phyloP scores from a whole-genome alignment of 2,113 vertebrate species.

The Suncus etruscus region DNA sequence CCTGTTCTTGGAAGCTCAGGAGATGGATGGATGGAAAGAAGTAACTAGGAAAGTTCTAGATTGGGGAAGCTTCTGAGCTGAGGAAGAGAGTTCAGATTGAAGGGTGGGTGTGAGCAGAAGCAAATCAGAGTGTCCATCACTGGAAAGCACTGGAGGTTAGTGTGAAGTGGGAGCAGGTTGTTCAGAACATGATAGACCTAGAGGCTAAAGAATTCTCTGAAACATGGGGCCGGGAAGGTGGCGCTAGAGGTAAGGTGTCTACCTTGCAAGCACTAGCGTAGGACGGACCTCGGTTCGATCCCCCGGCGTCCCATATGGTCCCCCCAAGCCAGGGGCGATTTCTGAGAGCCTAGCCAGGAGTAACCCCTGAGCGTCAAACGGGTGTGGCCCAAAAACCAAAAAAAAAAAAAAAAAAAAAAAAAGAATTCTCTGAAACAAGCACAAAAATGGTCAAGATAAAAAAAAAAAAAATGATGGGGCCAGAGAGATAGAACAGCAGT shows the following conservation, averaged over 20 bases:
- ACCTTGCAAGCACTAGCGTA: too few species aligned
- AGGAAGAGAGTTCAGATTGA: not conserved
- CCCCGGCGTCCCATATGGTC: too few species aligned
- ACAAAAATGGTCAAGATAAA: not conserved
- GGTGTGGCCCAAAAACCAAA: too few species aligned
- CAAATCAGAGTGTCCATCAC: not conserved
- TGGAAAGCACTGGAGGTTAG: not conserved
- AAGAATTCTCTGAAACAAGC: not conserved
- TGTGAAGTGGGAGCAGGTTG: not conserved
- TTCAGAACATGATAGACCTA: not conserved
- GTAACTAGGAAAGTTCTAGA: not conserved
- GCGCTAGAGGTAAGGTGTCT: too few species aligned
- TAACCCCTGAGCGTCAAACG: too few species aligned
- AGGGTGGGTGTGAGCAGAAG: not conserved
- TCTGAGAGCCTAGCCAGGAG: too few species aligned
- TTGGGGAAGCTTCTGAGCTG: not conserved
- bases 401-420: too few species aligned
- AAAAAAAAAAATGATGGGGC: too few species aligned
- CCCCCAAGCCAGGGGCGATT: too few species aligned
- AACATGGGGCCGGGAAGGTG: too few species aligned
- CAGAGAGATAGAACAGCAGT: too few species aligned
- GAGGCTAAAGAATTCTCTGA: not conserved
- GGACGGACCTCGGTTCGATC: too few species aligned
- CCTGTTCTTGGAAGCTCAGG: not conserved
- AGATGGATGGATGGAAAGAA: not conserved